Conservation (phyloP, 2,797 vertebrate species). For the Lindbergichthys nudifrons region DNA sequence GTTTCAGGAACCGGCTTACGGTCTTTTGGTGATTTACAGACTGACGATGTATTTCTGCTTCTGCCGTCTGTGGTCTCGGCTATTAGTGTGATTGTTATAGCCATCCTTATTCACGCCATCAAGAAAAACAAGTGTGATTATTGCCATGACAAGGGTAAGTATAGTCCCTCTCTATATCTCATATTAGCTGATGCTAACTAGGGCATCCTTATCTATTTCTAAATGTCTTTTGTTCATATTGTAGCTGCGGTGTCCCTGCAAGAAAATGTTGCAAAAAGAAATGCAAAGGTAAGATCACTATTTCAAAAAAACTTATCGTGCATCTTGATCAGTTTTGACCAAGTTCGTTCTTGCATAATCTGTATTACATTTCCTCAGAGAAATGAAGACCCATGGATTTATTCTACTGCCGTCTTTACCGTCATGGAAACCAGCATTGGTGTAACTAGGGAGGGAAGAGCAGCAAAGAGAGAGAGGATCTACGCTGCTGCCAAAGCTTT, state of each 20-base stretch:
- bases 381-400: constrained; percentile 28
- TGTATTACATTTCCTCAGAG: constrained; percentile 13
- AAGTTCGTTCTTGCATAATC: background rate
- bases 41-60: fast-evolving
- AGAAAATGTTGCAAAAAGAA: constrained; percentile 10
- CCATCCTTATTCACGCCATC: background rate
- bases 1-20: background rate
- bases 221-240: background rate
- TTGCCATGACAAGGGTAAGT: constrained; percentile 37
- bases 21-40: background rate
- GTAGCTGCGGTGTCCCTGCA: constrained; percentile 18
- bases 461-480: constrained; percentile 13
- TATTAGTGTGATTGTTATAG: constrained; percentile 5
- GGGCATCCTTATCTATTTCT: background rate
- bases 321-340: background rate
- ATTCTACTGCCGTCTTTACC: constrained; percentile 46
- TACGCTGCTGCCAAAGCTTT: constrained; percentile 38
- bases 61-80: constrained; percentile 7
- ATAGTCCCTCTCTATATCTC: background rate
- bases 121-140: constrained; percentile 18
- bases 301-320: fast-evolving
- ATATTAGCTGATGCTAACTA: too few relatives aligned
- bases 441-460: background rate
- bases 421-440: constrained; percentile 1
- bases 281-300: constrained; percentile 13